Base-by-base conservation (phyloP, 2,888 invertebrate species). In the Artemia sinica region DNA sequence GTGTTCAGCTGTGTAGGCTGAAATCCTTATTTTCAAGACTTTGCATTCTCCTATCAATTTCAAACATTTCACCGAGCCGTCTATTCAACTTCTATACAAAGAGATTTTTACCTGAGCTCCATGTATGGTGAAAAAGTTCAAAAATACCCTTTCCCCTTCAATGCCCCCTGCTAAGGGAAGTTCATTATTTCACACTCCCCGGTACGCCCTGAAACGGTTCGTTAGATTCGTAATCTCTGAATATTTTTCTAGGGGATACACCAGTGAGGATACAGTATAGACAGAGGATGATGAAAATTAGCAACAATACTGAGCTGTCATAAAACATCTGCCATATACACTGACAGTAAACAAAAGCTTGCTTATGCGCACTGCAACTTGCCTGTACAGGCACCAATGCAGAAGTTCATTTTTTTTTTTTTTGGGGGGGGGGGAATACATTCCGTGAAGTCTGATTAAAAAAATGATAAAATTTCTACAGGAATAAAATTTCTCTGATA, bases 11-110 rank as follows among this genome's bases (percentile, higher is more conserved):
- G 58, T 58, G 58, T 58, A n/a, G 18, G 14, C 58, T 18, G 18
- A 58, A 58, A 18, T n/a, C n/a, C 58, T 58, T 18, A 58, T 58
- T 58, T 58, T 58, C 58, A 14, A 58, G 58, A n/a, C 18, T 58
- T 58, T 58, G 58, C 58, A 58, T 58, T 58, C 58, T n/a, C 58
- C 58, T 58, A 58, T 58, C 58, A 58, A n/a, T 58, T 58, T 58
- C 58, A 58, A 58, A 58, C 58, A 58, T 58, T 58, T 58, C 58
- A 58, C 58, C 58, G 28, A 28, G 28, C 58, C 14, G 14, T 58
- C 58, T 58, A 58, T 58, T 58, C 58, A 58, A 18, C 18, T 18
- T 18, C 58, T 14, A 58, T 58, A 58, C 58, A 58, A 58, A 14
- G 58, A 18, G 14, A 58, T 58, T 28, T 58, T 18, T 58, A 58